These are phyloP conservation scores for Trichonephila inaurata DNA, from an alignment of 1,140 invertebrate species.

Conservation along the genomic window DNA sequence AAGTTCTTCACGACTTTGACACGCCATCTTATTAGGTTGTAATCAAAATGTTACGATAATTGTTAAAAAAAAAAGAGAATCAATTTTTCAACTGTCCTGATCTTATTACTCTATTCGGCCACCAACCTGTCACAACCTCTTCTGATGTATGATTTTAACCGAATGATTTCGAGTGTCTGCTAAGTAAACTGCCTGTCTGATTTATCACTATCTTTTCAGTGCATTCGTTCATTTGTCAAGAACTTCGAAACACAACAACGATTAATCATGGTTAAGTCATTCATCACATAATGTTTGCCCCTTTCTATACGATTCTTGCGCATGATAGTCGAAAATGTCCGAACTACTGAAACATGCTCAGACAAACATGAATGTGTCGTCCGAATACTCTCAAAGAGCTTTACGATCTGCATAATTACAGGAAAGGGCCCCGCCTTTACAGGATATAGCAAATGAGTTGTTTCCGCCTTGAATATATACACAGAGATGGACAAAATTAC, in stretches of 20 bases:
- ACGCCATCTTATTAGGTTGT: not conserved
- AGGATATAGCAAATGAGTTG: slow-evolving; percentile 44
- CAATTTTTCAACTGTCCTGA: no score
- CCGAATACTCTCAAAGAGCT: not conserved
- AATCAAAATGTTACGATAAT: not conserved
- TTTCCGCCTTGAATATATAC: not conserved
- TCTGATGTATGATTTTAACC: not conserved
- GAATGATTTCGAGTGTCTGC: not conserved
- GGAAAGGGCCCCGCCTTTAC: not conserved
- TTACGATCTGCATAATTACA: slow-evolving; percentile 43
- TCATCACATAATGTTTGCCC: not conserved
- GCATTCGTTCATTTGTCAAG: slow-evolving; percentile 41
- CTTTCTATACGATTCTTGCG: not conserved
- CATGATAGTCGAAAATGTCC: not conserved
- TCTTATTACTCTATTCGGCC: not conserved
- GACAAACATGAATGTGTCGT: slow-evolving; percentile 26
- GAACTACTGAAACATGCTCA: not conserved
- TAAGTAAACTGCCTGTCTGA: not conserved
- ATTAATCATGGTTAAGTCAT: slow-evolving; percentile 44
- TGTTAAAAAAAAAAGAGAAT: no score
- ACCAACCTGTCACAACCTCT: not conserved
- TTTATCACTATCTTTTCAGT: slow-evolving; percentile 42
- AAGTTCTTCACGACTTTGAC: no score
- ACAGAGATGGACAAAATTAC: not conserved
- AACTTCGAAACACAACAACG: slow-evolving; percentile 9